Evolutionary conservation across 2,797 vertebrate genomes (phyloP).

Genomic region (Sebastiscus albofasciatus): DNA sequence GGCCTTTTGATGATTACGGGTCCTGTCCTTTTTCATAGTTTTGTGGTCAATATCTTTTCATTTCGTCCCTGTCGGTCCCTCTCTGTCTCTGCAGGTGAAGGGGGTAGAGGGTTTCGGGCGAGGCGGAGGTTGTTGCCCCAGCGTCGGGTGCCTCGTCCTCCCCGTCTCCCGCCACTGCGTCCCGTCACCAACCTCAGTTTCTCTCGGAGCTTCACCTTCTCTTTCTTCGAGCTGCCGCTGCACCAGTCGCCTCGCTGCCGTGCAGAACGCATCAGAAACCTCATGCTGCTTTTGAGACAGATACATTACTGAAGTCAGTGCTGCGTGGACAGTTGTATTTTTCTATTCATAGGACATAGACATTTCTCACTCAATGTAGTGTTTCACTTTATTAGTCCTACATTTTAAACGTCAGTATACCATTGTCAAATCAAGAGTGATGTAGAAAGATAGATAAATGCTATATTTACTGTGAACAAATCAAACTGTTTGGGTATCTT

Average conservation of each 20-base stretch:
- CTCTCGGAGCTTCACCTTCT: conserved; percentile 88
- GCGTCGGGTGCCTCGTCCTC: conserved; percentile 50
- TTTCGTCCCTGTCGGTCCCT: background rate
- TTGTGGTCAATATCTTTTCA: background rate
- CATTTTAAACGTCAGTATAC: background rate
- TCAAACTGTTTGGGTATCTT: background rate
- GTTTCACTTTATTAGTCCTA: background rate
- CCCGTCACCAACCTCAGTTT: conserved; percentile 85
- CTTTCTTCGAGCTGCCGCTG: conserved; percentile 87
- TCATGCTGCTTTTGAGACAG: conserved; percentile 78
- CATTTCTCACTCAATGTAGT: background rate
- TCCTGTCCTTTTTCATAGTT: background rate
- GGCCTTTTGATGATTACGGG: background rate
- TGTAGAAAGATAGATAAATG: background rate
- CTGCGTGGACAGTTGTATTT: background rate
- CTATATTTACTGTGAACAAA: background rate
- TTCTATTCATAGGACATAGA: background rate
- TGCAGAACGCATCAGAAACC: conserved; percentile 73
- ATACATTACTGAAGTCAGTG: conserved; percentile 70
- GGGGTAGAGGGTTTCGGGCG: conserved; percentile 5
- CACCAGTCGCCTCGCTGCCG: conserved; percentile 78
- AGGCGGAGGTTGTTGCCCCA: conserved; percentile 53
- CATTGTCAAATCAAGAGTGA: background rate
- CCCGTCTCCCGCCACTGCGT: conserved; percentile 78
- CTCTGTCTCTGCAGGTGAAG: conserved; percentile 37